Evolutionary conservation across 2,113 vertebrate genomes (phyloP).

Genomic region (Penelope pileata): DNA sequence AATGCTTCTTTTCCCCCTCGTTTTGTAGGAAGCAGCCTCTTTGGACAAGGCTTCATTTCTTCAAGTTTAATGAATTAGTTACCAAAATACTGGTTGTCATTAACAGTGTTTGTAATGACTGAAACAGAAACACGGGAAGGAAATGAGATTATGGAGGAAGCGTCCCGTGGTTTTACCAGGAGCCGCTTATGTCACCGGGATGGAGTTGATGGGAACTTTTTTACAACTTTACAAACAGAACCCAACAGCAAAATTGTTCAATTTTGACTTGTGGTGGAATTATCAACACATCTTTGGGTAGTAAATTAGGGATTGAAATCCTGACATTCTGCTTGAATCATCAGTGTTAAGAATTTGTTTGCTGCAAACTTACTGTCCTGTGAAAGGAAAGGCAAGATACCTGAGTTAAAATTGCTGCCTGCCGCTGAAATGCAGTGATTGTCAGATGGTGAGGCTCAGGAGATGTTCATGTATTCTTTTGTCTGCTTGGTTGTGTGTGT

Average conservation of each 20-base stretch:
- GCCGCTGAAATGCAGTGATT: background rate
- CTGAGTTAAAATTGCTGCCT: background rate
- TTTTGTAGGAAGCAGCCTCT: background rate
- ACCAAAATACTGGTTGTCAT: background rate
- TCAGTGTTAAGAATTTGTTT: background rate
- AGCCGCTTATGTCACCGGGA: background rate
- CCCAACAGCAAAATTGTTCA: background rate
- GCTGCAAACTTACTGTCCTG: background rate
- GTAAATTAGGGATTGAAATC: background rate
- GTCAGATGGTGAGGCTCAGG: background rate
- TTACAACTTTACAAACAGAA: background rate
- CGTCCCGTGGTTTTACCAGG: background rate
- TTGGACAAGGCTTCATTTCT: background rate
- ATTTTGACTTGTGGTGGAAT: background rate
- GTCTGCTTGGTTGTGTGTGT: accelerated
- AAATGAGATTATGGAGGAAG: conserved; percentile 1
- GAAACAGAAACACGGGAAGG: background rate
- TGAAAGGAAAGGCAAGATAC: background rate
- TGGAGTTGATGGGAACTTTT: background rate
- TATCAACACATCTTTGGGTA: background rate
- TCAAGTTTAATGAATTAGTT: background rate
- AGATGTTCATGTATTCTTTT: background rate
- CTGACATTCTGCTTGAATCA: background rate
- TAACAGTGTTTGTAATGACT: background rate
- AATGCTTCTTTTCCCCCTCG: background rate